Conservation (phyloP, 2,113 vertebrate genomes). For the Tachysurus fulvidraco region DNA sequence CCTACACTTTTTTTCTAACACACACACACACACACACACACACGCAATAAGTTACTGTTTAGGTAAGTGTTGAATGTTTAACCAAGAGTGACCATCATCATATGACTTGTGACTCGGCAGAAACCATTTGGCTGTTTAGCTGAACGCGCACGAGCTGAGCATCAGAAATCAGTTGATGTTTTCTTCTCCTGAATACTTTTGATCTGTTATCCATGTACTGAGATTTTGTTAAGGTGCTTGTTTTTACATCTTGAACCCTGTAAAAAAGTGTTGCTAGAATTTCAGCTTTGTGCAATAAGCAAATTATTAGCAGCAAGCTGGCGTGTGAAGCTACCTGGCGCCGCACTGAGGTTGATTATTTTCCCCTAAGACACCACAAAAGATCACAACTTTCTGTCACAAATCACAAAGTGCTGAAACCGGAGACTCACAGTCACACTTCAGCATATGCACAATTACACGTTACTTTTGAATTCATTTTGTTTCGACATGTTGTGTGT, state of each 20-base stretch:
- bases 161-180: neutral
- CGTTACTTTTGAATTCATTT: neutral
- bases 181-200: neutral
- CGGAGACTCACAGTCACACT: neutral
- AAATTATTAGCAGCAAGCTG: neutral
- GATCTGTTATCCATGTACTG: neutral
- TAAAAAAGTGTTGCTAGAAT: neutral
- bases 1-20: neutral
- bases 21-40: neutral
- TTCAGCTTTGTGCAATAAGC: neutral
- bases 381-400: neutral
- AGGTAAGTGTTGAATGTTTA: conserved; percentile 47
- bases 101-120: conserved; percentile 40
- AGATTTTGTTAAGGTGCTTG: neutral
- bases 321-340: neutral
- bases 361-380: neutral
- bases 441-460: neutral
- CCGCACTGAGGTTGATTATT: too few species aligned
- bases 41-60: conserved; percentile 23
- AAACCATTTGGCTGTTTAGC: conserved; percentile 7
- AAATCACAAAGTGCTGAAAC: neutral
- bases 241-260: neutral
- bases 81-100: conserved; percentile 33
- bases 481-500: neutral
- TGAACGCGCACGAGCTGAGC: neutral